Conservation (phyloP, 2,888 invertebrate species). For the Sicus ferrugineus region DNA sequence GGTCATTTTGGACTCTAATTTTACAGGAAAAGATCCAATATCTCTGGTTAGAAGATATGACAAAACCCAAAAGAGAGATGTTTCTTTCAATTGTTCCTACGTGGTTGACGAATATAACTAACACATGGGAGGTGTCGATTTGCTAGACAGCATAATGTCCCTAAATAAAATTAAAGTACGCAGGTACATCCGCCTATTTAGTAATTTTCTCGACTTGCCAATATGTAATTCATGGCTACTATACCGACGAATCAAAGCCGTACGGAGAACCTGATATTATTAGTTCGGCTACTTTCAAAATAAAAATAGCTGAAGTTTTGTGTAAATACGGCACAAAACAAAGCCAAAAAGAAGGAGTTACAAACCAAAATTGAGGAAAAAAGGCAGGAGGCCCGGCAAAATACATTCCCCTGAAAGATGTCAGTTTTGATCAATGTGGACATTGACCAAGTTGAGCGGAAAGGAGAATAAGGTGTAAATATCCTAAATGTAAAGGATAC, state of each 20-base stretch:
- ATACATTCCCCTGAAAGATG: background rate
- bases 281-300: background rate
- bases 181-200: conserved; percentile 3
- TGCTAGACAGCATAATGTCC: conserved; percentile 5
- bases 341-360: background rate
- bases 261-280: background rate
- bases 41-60: conserved; percentile 2
- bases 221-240: conserved; percentile 10
- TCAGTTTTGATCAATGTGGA: background rate
- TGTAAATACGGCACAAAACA: background rate
- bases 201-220: background rate
- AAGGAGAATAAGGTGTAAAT: conserved; percentile 8
- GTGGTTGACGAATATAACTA: conserved; percentile 15
- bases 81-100: conserved; percentile 5
- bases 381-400: no score
- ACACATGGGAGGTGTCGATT: no score
- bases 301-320: conserved; percentile 18
- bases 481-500: conserved; percentile 8
- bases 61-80: background rate
- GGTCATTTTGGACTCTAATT: background rate
- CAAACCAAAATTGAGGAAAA: background rate
- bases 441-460: conserved; percentile 7
- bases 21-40: conserved; percentile 4
- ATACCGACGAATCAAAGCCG: background rate
- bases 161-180: conserved; percentile 1